phyloP scores from a whole-genome alignment of 2,797 vertebrate genomes.

The Galago senegalensis region DNA sequence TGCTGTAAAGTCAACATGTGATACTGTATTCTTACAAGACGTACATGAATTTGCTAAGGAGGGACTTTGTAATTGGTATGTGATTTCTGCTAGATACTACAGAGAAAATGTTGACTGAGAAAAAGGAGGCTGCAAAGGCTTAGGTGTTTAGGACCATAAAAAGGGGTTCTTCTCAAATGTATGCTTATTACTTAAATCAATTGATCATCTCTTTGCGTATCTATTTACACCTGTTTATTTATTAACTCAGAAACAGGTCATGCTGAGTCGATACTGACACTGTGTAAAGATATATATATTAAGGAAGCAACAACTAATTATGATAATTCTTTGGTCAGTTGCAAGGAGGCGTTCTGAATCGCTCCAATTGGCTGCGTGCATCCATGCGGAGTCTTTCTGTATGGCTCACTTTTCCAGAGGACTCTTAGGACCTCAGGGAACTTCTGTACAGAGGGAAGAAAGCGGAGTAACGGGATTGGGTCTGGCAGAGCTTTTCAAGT shows the following conservation, averaged over 20 bases:
- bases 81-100: background rate
- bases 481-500: slow-evolving; percentile 86
- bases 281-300: background rate
- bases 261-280: background rate
- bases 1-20: slow-evolving; percentile 27
- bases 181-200: background rate
- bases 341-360: background rate
- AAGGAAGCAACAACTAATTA: background rate
- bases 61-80: background rate
- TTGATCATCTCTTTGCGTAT: slow-evolving; percentile 13
- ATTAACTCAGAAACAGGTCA: slow-evolving; percentile 24
- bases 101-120: background rate
- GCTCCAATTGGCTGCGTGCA: background rate
- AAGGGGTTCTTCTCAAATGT: background rate
- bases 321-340: background rate
- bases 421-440: slow-evolving; percentile 55
- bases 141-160: background rate
- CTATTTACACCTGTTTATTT: background rate
- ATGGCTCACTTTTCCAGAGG: background rate
- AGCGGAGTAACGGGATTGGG: slow-evolving; percentile 83
- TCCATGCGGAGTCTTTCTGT: background rate
- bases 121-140: background rate
- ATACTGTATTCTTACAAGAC: slow-evolving; percentile 1
- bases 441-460: slow-evolving; percentile 70
- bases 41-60: background rate